A percentile compares a stretch with the other conserved stretches of the same genome.
phyloP scores from a whole-genome alignment of 2,888 invertebrate genomes.

The Drosophila limbata region DNA sequence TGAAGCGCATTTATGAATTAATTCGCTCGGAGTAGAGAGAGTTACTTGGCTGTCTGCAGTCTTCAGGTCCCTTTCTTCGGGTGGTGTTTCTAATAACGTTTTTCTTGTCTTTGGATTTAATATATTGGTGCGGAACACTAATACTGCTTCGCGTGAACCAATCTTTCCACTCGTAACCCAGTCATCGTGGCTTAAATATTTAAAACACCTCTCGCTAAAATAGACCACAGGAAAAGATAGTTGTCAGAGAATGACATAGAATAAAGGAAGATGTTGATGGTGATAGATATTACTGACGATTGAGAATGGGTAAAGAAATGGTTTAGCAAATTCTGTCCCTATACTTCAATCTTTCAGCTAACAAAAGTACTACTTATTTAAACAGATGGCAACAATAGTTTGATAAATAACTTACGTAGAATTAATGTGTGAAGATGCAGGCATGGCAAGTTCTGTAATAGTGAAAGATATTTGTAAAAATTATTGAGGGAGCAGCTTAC shows the following conservation, averaged over 20 bases:
- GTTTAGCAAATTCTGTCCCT: not conserved
- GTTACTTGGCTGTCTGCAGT: slow-evolving; percentile 33
- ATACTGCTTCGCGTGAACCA: slow-evolving; percentile 88
- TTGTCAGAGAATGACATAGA: not conserved
- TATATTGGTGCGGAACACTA: slow-evolving; percentile 89
- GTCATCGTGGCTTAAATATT: slow-evolving; percentile 63
- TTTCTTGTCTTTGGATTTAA: slow-evolving; percentile 83
- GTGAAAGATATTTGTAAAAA: slow-evolving; percentile 7
- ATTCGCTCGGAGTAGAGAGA: slow-evolving; percentile 3
- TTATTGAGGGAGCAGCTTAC: not conserved
- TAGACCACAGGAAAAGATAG: not conserved
- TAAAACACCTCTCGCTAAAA: slow-evolving; percentile 39
- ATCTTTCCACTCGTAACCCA: slow-evolving; percentile 88
- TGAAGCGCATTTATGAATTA: slow-evolving; percentile 11
- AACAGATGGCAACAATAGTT: not conserved
- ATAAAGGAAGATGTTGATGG: not conserved
- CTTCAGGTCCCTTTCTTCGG: slow-evolving; percentile 36
- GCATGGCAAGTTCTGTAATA: slow-evolving; percentile 66
- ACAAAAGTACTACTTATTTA: not conserved
- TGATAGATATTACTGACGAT: not conserved
- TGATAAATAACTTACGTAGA: slow-evolving; percentile 58
- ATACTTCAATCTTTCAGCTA: not conserved
- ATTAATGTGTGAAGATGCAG: slow-evolving; percentile 53
- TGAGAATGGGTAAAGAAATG: not conserved
- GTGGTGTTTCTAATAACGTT: slow-evolving; percentile 37